Evolutionary conservation across 2,888 invertebrate species (phyloP).

Genomic region (Apamea epomidion): DNA sequence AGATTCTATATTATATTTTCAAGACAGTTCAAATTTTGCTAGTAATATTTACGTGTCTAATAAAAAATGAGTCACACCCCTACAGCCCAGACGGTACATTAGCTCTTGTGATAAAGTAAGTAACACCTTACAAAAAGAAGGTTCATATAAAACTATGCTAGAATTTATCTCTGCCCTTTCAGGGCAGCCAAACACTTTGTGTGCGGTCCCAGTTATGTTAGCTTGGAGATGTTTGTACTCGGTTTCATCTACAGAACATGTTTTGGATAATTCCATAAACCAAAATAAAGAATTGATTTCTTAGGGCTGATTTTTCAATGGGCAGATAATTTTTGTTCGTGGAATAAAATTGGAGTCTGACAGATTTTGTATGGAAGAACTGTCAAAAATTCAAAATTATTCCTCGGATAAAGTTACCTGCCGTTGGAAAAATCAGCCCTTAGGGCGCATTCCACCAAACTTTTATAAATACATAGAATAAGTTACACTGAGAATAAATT

Average conservation of each 20-base stretch:
- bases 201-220: conserved; percentile 3
- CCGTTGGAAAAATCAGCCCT: too few species aligned
- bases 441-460: too few species aligned
- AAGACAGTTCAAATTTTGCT: neutral
- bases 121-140: conserved; percentile 6
- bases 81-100: neutral
- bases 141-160: conserved; percentile 19
- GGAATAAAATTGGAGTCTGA: too few species aligned
- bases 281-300: neutral
- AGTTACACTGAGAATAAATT: too few species aligned
- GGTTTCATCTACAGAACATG: neutral
- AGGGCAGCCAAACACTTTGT: neutral
- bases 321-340: too few species aligned
- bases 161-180: conserved; percentile 7
- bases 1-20: neutral
- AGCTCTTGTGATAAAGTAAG: neutral
- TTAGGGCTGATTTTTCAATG: too few species aligned
- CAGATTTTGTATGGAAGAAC: too few species aligned
- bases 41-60: neutral
- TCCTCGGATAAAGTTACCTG: too few species aligned
- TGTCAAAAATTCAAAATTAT: too few species aligned
- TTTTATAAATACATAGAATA: too few species aligned
- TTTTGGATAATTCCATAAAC: neutral
- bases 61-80: neutral
- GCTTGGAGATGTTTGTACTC: neutral